These are phyloP conservation scores for Eidolon helvum DNA, from an alignment of 2,113 vertebrate species.

Conservation along the genomic window DNA sequence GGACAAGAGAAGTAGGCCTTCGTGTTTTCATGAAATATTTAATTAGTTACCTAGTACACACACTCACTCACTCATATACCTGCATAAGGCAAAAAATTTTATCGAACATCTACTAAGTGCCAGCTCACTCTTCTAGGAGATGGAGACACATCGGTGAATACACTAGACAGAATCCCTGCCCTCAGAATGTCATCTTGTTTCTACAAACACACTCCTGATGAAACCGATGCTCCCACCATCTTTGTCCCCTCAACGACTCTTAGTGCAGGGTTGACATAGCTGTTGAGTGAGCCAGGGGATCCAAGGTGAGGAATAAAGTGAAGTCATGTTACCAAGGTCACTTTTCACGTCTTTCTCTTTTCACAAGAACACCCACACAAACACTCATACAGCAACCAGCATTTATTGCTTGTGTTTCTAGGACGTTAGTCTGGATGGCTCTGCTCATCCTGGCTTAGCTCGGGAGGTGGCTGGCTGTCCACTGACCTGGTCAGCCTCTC, in stretches of 20 bases:
- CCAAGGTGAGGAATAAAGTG: background rate
- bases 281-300: background rate
- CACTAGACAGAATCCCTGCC: background rate
- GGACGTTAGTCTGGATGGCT: background rate
- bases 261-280: fast-evolving
- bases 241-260: background rate
- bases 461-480: background rate
- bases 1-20: background rate
- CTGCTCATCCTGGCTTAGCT: background rate
- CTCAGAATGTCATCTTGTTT: background rate
- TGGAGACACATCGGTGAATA: background rate
- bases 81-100: background rate
- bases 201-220: background rate
- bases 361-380: background rate
- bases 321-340: background rate
- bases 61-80: background rate
- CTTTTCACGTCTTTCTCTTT: background rate
- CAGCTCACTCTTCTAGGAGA: background rate
- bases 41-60: background rate
- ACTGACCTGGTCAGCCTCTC: background rate
- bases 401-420: background rate
- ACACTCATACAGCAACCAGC: background rate
- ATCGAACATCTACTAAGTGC: background rate
- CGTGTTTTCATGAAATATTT: background rate
- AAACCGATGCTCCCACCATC: background rate